phyloP scores from a whole-genome alignment of 2,888 invertebrate species.

The Lobophora halterata region DNA sequence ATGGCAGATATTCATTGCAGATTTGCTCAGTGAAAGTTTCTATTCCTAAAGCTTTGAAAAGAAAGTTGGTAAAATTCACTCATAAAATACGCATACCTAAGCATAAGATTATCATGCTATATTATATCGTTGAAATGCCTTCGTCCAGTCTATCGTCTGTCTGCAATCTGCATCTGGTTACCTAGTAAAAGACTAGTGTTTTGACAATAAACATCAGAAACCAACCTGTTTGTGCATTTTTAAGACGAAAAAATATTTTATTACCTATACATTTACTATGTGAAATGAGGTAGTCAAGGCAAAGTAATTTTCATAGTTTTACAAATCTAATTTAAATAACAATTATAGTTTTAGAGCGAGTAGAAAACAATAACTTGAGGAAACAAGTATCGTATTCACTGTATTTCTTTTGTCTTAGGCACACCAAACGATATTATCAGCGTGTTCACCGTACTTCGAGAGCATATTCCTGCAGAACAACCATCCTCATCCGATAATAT shows the following conservation, averaged over 20 bases:
- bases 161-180: slow-evolving; percentile 11
- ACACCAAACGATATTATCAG: slow-evolving; percentile 95
- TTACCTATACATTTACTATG: too few species aligned
- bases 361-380: too few species aligned
- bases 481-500: slow-evolving; percentile 95
- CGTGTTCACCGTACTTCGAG: slow-evolving; percentile 97
- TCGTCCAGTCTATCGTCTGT: too few species aligned
- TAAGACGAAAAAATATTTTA: too few species aligned
- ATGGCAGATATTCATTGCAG: slow-evolving; percentile 14
- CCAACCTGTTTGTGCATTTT: too few species aligned
- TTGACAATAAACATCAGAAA: too few species aligned
- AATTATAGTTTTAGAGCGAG: too few species aligned
- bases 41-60: slow-evolving; percentile 28
- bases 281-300: too few species aligned
- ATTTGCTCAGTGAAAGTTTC: slow-evolving; percentile 27
- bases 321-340: too few species aligned
- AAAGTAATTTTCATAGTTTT: too few species aligned
- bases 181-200: slow-evolving; percentile 14
- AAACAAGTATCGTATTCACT: not conserved
- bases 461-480: slow-evolving; percentile 93
- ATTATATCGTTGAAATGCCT: too few species aligned
- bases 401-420: slow-evolving; percentile 82
- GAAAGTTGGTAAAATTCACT: slow-evolving; percentile 28
- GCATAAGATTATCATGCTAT: slow-evolving; percentile 22
- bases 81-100: slow-evolving; percentile 27